Evolutionary conservation across 1,140 invertebrate genomes (phyloP).

Genomic region (Nomia melanderi): DNA sequence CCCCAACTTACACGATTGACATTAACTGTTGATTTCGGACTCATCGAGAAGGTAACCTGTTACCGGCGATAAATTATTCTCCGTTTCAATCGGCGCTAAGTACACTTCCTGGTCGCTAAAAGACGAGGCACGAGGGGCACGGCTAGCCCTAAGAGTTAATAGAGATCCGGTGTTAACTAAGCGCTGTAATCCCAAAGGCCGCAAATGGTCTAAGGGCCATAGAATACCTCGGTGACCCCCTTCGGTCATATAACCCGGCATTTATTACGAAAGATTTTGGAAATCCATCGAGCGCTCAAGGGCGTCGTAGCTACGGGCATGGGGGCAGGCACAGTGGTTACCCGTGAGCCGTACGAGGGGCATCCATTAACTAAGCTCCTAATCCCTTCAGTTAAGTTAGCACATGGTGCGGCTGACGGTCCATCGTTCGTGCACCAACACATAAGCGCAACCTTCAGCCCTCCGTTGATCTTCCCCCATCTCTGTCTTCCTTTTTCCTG

Average conservation of each 20-base stretch:
- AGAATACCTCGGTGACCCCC: constrained; percentile 33
- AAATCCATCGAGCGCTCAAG: constrained; percentile 72
- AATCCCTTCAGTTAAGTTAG: constrained; percentile 79
- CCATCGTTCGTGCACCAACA: constrained; percentile 65
- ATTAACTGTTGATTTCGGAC: constrained; percentile 3
- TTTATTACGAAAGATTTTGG: constrained; percentile 74
- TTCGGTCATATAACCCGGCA: constrained; percentile 66
- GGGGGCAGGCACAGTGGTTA: constrained; percentile 58
- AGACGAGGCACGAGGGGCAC: constrained; percentile 3
- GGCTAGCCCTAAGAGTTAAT: constrained; percentile 50
- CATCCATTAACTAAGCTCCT: constrained; percentile 79
- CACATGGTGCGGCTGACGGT: constrained; percentile 75
- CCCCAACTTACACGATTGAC: not conserved
- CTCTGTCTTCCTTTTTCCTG: constrained; percentile 6
- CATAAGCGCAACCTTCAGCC: constrained; percentile 32
- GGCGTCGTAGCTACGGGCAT: constrained; percentile 29
- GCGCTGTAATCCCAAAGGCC: constrained; percentile 49
- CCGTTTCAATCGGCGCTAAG: not conserved
- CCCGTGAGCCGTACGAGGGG: constrained; percentile 63
- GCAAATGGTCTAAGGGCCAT: constrained; percentile 48
- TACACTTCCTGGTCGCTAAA: not conserved
- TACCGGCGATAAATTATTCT: not conserved
- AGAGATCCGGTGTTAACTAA: constrained; percentile 61
- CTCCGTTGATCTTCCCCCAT: constrained; percentile 29
- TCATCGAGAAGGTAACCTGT: not conserved